Percentiles rank a stretch among this genome's conserved stretches.
These are phyloP conservation scores for Chiloscyllium punctatum DNA, from an alignment of 2,797 vertebrate genomes.

Conservation along the genomic window DNA sequence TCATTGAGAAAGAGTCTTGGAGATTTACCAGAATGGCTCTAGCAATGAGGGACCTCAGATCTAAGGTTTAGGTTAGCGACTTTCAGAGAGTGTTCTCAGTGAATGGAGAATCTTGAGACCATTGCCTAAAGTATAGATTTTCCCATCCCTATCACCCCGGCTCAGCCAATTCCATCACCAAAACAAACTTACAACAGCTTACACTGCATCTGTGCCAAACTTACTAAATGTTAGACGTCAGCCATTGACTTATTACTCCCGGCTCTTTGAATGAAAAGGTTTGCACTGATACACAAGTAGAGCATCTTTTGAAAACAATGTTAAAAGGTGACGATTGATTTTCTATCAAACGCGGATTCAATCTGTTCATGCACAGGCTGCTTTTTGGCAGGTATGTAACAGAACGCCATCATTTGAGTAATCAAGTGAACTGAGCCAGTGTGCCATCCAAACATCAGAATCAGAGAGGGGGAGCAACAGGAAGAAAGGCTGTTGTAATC, in stretches of 20 bases:
- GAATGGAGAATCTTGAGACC: background rate
- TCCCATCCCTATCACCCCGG: background rate
- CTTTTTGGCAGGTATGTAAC: background rate
- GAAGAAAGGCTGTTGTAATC: background rate
- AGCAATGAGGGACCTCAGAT: too few species aligned
- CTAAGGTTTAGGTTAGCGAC: too few species aligned
- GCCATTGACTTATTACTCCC: background rate
- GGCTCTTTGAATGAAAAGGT: background rate
- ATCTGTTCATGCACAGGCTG: background rate
- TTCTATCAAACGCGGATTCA: background rate
- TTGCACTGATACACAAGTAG: background rate
- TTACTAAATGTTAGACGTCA: background rate
- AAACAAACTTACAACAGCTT: background rate
- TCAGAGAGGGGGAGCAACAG: background rate
- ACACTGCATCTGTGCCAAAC: background rate
- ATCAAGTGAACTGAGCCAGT: background rate
- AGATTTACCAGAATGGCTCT: too few species aligned
- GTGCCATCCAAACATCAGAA: background rate
- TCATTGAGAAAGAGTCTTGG: too few species aligned
- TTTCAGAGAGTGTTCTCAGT: too few species aligned
- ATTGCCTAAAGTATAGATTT: background rate
- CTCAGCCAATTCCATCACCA: background rate
- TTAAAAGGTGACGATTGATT: background rate
- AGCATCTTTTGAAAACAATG: background rate
- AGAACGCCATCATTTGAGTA: background rate